Evolutionary conservation across 2,797 vertebrate species (phyloP), one percentile per base, ranked within the genome.

Genomic region (Enteromius thamalakanensis): DNA sequence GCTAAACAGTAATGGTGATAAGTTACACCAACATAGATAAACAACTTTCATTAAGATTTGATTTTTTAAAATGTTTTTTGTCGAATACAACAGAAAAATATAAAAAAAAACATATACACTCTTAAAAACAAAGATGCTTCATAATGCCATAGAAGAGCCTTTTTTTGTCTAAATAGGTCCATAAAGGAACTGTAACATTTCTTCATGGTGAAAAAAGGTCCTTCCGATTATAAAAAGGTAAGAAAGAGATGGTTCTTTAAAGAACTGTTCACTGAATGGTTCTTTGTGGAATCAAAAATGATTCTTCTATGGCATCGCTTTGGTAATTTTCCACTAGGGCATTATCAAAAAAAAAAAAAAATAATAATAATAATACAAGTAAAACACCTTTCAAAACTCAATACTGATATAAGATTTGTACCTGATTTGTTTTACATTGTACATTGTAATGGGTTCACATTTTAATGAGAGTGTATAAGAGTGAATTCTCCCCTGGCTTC

Each of bases 401-500:
- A 40, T 40, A 40, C 37, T 58, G 21, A 10, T 55, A n/a, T 10
- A n/a, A n/a, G 23, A 11, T 53, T 21, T 26, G 2, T 10, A 9
- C 40, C 40, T 9, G 1, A 9, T 26, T 62, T 6, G 15, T 21
- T 53, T 21, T 19, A 6, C 23, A 60, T 60, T 60, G 58, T 23
- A 37, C 4, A 32, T 32, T 32, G n/a, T n/a, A n/a, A n/a, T n/a
- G n/a, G n/a, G n/a, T 32, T 32, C 29, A 32, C n/a, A n/a, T n/a
- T 40, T 58, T 8, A 11, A 9, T 60, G 67, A 60, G 53, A 34
- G 40, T 26, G 64, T 21, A 9, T 45, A 45, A 6, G 3, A 68
- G 32, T 26, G 72, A 80, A 1, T 17, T 26, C 17, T 58, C 12
- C 4, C 1, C 7, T 19, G 32, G 45, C 11, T 40, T 89, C 97